Conservation (phyloP, 2,797 vertebrate genomes). For the Sternotherus odoratus region DNA sequence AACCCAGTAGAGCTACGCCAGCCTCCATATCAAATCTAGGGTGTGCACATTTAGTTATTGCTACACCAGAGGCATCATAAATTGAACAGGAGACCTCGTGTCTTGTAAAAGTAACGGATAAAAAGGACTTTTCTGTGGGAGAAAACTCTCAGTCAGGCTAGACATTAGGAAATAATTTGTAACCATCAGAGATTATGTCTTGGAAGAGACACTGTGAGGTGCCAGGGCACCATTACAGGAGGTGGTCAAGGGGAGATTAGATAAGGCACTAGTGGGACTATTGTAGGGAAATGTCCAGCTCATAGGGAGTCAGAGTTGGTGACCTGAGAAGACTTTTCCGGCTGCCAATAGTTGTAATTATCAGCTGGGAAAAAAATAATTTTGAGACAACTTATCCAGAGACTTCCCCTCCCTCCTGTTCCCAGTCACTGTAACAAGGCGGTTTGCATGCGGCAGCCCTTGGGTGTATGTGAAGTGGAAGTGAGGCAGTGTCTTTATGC, state of each 20-base stretch:
- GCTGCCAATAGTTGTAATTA: not conserved
- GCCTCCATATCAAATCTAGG: not conserved
- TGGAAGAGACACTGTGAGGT: fast-evolving
- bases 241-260: not conserved
- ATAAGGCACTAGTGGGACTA: not conserved
- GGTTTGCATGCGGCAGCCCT: not conserved
- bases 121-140: not conserved
- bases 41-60: not conserved
- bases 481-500: not conserved
- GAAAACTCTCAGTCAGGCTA: not conserved
- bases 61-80: not conserved
- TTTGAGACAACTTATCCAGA: not conserved
- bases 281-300: not conserved
- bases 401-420: not conserved
- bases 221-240: not conserved
- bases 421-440: fast-evolving
- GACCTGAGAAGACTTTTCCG: not conserved
- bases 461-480: not conserved
- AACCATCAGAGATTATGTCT: not conserved
- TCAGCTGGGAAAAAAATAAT: not conserved
- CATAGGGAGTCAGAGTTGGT: not conserved
- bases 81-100: not conserved
- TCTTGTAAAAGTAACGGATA: not conserved
- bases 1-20: not conserved
- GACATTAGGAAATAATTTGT: not conserved